Evolutionary conservation across 2,888 invertebrate genomes (phyloP).

Genomic region (Odontocerum albicorne): DNA sequence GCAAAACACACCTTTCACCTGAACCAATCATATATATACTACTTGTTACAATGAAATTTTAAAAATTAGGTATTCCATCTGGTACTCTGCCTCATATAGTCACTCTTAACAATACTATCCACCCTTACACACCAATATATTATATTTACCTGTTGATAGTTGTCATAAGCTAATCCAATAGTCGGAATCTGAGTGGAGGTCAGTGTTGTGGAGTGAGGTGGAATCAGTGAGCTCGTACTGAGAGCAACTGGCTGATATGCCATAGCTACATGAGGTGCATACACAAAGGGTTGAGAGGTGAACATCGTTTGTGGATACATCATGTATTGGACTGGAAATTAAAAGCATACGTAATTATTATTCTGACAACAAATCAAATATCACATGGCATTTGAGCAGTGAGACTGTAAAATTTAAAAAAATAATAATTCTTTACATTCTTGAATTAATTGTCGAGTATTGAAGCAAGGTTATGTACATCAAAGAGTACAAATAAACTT

Average conservation of each 20-base stretch:
- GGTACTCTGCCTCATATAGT: no score
- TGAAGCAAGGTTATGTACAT: no score
- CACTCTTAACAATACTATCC: no score
- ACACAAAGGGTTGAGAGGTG: conserved; percentile 59
- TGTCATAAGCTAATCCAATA: conserved; percentile 21
- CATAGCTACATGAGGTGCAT: conserved; percentile 54
- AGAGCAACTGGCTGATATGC: conserved; percentile 40
- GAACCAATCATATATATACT: no score
- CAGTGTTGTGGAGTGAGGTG: conserved; percentile 28
- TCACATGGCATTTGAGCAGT: no score
- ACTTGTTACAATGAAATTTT: no score
- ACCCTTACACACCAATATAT: background rate
- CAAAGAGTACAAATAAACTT: no score
- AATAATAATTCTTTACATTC: no score
- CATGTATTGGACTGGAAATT: conserved; percentile 63
- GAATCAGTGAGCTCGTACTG: conserved; percentile 37
- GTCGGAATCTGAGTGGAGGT: conserved; percentile 7
- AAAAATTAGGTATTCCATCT: no score
- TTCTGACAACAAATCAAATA: background rate
- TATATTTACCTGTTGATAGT: conserved; percentile 27
- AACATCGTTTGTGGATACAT: conserved; percentile 53
- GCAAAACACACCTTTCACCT: no score
- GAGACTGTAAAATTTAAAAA: no score
- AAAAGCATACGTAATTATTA: background rate
- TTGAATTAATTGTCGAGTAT: no score